Evolutionary conservation across 2,888 invertebrate genomes (phyloP).

Genomic region (Spicauda simplicius): DNA sequence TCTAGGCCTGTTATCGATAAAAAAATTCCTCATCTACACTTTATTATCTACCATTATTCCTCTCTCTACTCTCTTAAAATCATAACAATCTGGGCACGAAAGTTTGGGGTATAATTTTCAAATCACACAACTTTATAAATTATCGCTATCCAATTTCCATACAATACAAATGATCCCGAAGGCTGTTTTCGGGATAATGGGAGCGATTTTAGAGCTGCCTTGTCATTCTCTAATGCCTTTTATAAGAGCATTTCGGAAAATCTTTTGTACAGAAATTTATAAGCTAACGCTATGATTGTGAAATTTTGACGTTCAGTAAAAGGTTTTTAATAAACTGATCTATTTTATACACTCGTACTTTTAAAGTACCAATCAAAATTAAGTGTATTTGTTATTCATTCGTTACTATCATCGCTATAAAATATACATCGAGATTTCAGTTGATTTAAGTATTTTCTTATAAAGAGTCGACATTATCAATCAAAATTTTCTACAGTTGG

Average conservation of each 20-base stretch:
- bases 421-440: no score
- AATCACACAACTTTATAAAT: slow-evolving; percentile 11
- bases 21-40: no score
- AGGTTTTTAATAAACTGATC: not conserved
- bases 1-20: no score
- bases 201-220: slow-evolving; percentile 23
- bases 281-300: slow-evolving; percentile 12
- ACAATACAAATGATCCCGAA: slow-evolving; percentile 25
- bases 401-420: no score
- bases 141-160: slow-evolving; percentile 24
- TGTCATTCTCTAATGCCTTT: slow-evolving; percentile 29
- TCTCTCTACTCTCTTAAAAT: not conserved
- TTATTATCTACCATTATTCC: not conserved
- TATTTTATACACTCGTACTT: not conserved
- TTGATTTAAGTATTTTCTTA: no score
- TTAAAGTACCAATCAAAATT: no score
- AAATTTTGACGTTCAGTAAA: not conserved
- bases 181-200: slow-evolving; percentile 22
- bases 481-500: no score
- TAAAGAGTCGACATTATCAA: no score
- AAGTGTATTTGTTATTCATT: no score
- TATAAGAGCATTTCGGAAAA: slow-evolving; percentile 15
- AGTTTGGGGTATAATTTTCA: slow-evolving; percentile 11
- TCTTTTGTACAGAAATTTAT: slow-evolving; percentile 21
- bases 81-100: not conserved